Evolutionary conservation across 2,888 invertebrate genomes (phyloP), one percentile per base, ranked within the genome.

Genomic region (Drosophila mulleri): DNA sequence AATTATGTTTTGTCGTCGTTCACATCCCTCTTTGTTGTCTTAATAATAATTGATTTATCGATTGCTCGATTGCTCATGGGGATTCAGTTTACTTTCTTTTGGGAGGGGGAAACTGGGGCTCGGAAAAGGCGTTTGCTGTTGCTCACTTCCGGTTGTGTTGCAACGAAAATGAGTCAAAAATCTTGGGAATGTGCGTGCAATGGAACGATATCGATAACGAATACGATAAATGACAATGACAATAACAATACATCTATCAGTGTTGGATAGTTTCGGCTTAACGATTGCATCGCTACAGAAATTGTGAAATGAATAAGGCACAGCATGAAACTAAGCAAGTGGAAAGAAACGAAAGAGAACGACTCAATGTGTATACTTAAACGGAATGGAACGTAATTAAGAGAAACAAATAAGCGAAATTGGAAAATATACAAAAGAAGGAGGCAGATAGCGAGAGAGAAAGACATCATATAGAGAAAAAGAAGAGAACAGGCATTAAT

Each of bases 171-270:
- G 41, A 60, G 14, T 47, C 26, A 11, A 61, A 42, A 52, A 41
- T 42, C 60, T 23, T 53, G 65, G 29, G 48, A 66, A 69, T 77
- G 76, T 70, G 80, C 77, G 80, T 77, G 77, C 77, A 80, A 67
- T 69, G 80, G 52, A 53, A 79, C 75, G 75, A 67, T 67, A 74
- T 32, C 73, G 73, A 75, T 63, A 75, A 53, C 52, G 53, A 53
- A 39, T 11, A 41, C 54, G 54, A 54, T 39, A 54, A 54, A 54
- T 54, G 54, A 18, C 32, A 75, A 79, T 75, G 64, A 67, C 57
- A 60, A 61, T 74, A 69, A 68, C 61, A 80, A 63, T 75, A 77
- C 77, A 77, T 67, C 70, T 75, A 77, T 70, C 70, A 23, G 80
- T 66, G 75, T 66, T 56, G 61, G 35, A 58, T 62, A 73, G 18